phyloP scores from a whole-genome alignment of 2,888 invertebrate species.

The Melieria omissa region DNA sequence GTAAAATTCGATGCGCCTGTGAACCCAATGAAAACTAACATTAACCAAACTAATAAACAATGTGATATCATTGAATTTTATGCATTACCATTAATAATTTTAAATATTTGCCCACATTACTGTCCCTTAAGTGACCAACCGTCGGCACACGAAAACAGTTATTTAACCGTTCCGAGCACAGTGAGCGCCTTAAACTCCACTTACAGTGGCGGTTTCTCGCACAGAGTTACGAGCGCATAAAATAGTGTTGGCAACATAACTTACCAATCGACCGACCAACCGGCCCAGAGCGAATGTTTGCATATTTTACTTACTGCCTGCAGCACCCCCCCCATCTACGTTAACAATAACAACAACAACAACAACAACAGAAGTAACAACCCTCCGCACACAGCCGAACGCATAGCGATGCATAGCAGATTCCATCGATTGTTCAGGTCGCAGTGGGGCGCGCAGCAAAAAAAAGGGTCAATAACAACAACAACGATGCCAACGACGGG shows the following conservation, averaged over 20 bases:
- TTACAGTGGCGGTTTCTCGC: neutral
- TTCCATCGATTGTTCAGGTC: conserved; percentile 16
- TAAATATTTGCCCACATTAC: too few relatives aligned
- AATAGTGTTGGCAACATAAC: conserved; percentile 5
- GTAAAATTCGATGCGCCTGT: too few relatives aligned
- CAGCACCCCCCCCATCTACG: too few relatives aligned
- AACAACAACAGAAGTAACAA: neutral
- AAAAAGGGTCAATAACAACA: conserved; percentile 21
- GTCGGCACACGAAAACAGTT: too few relatives aligned
- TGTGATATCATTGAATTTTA: too few relatives aligned
- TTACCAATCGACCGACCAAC: neutral
- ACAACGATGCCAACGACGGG: neutral
- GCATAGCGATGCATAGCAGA: neutral
- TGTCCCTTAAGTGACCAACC: too few relatives aligned
- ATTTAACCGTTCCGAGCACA: too few relatives aligned
- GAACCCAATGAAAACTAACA: too few relatives aligned
- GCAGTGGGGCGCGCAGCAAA: neutral
- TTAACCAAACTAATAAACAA: too few relatives aligned
- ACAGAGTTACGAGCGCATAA: neutral
- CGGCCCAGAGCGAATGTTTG: conserved; percentile 7
- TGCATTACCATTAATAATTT: too few relatives aligned
- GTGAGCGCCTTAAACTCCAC: too few relatives aligned
- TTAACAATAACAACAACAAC: conserved; percentile 4
- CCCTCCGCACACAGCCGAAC: neutral
- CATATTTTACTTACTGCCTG: conserved; percentile 8